Base-by-base conservation (phyloP, 2,113 vertebrate genomes). In the Tonatia bakeri region DNA sequence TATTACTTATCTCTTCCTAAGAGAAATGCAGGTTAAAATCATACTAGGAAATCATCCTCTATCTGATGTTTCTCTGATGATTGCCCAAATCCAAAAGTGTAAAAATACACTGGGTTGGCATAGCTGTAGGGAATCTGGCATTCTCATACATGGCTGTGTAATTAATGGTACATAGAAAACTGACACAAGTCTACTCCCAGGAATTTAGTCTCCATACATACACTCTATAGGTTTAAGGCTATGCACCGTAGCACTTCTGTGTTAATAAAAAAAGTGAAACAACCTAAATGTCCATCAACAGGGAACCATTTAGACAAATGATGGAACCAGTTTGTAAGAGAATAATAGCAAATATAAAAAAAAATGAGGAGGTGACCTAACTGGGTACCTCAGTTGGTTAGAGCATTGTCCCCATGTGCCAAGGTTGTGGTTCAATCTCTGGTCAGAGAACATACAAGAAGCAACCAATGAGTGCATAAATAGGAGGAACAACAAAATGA, bases 71-170 rank as follows among this genome's bases (percentile, higher is more conserved):
- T 90, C 47, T 54, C 59, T 69, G 75, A 86, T 76, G 87, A 94
- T 36, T 92, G 70, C 43, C 59, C 59, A 33, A 82, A 92, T 92
- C 38, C 17, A n/a, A 50, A 94, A 77, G 36, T 86, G 88, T 91
- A 94, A 92, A 94, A 96, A 94, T 76, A 94, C 5, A 59, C 52
- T 22, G 59, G n/a, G 56, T 52, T 95, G 84, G 67, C 79, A 89
- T 20, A 11, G 59, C 80, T 85, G 4, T n/a, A 59, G 33, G 70
- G 85, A 61, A 91, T 67, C 20, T 33, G 26, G 54, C 83, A 80
- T 56, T 73, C 70, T 73, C 6, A 73, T 45, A 91, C 54, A 84
- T 33, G 84, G 45, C 88, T 94, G 22, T 61, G 50, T 85, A 52
- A 96, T 54, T 86, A 77, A 59, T 76, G 87, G 36, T 19, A 72